Evolutionary conservation across 2,113 vertebrate species (phyloP), one percentile per base, ranked within the genome.

Genomic region (Suncus etruscus): DNA sequence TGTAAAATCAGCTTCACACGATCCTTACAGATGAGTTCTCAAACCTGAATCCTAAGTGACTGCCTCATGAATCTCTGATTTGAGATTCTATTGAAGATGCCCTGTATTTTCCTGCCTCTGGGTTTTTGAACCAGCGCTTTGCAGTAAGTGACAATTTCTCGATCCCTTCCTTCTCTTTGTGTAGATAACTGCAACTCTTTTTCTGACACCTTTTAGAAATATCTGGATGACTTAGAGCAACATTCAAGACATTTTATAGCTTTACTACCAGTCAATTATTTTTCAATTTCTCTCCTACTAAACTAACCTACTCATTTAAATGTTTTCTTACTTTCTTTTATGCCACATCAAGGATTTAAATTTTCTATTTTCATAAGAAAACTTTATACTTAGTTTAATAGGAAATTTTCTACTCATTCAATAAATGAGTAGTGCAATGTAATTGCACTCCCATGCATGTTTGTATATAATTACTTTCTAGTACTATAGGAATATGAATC

Each of bases 391-490:
- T 39, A 39, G 39, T 3, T 39, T 39, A 39, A 39, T 39, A 39
- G 39, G 73, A 48, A 77, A 77, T 9, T 4, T 95, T 81, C 22
- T 39, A 22, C 10, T 77, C 6, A 51, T 6, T 73, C 4, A 48
- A 8, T 15, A 24, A n/a, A n/a, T n/a, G n/a, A n/a, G n/a, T n/a
- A n/a, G n/a, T n/a, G n/a, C n/a, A n/a, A n/a, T n/a, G 9, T 1
- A 70, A 7, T 66, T 66, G 65, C 8, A 66, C 6, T 73, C 6
- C 39, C 11, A 24, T 31, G 7, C 0, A 70, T 27, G 20, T 80
- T 79, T 92, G 27, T n/a, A 50, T 10, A 76, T 84, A 14, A 27
- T 80, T 27, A 69, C 31, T 54, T 86, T 94, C 12, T 87, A 61
- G 22, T 74, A 90, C 79, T 47, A 82, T 6, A 72, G 14, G 18